phyloP scores from a whole-genome alignment of 2,888 invertebrate species.

The Cosmopolites sordidus region DNA sequence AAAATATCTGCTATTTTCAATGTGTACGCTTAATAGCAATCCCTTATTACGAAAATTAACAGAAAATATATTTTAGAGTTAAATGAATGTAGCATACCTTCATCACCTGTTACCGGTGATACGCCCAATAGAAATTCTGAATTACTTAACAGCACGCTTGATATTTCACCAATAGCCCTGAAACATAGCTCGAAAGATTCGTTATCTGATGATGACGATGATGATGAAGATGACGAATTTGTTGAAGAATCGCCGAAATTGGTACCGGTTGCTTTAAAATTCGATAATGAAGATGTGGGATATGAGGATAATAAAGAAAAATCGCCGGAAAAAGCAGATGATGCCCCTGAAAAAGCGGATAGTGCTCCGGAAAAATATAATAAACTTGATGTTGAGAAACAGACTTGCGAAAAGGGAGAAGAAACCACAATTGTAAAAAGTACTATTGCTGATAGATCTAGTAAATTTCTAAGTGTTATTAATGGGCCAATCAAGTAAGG shows the following conservation, averaged over 20 bases:
- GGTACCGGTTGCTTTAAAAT: conserved; percentile 22
- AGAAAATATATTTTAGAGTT: neutral
- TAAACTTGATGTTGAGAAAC: neutral
- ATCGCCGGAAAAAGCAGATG: conserved; percentile 22
- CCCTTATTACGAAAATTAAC: no score
- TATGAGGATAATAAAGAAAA: conserved; percentile 6
- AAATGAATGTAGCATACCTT: conserved; percentile 28
- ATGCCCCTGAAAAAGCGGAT: conserved; percentile 10
- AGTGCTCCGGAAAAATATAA: conserved; percentile 11
- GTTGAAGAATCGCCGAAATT: conserved; percentile 13
- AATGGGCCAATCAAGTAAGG: neutral
- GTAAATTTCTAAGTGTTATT: conserved; percentile 1
- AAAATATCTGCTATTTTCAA: no score
- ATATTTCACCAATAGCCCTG: conserved; percentile 59
- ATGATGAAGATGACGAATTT: conserved; percentile 6
- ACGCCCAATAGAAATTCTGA: conserved; percentile 49
- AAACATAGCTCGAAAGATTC: conserved; percentile 26
- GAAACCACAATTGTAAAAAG: conserved; percentile 3
- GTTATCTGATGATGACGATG: conserved; percentile 15
- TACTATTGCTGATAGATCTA: conserved; percentile 10
- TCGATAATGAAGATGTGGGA: conserved; percentile 18
- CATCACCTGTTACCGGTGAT: conserved; percentile 40
- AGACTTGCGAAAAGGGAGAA: neutral
- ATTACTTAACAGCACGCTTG: conserved; percentile 55
- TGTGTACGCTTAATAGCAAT: no score